Evolutionary conservation across 2,888 invertebrate genomes (phyloP), one percentile per base, ranked within the genome.

Genomic region (Aspidiotus destructor): DNA sequence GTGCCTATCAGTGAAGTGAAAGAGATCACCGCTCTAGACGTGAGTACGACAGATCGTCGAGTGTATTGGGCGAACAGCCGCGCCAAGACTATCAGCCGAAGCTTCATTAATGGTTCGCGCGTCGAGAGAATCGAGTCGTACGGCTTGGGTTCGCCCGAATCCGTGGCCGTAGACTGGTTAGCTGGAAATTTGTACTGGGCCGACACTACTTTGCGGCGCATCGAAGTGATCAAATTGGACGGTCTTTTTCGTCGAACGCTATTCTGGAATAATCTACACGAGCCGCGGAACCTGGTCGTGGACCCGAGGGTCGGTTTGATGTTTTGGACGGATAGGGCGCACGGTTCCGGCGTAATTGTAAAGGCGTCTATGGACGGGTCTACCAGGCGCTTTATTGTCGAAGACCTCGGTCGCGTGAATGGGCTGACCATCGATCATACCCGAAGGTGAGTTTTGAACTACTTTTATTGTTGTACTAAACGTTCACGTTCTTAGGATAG

Each of bases 31-130:
- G 88, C 93, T 0, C 79, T 96, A 70, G 94, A 94, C 75, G 89
- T 91, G 65, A 89, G 94, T 75, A 85, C 89, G 58, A 83, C 83
- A 0, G 89, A 90, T 48, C 84, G 86, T 69, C 84, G 89, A 60
- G 84, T 97, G 67, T 97, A 96, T 77, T 97, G 96, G 96, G 88
- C 92, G 0, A 96, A 96, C 77, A 85, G 86, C 52, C 87, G 86
- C 76, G 81, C 85, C 0, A 88, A 88, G 77, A 86, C 87, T 2
- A 92, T 97, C 70, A 90, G 86, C 74, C 81, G 92, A 44, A 91
- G 94, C 16, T 91, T 87, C 73, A 82, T 93, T 73, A 93, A 95
- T 75, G 96, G 95, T 1, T 89, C 91, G 0, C 86, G 89, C 72
- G 84, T 88, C 54, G 92, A 94, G 77, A 84, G 84, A 73, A 84